Base-by-base conservation (phyloP, 2,113 vertebrate genomes). In the Labrus mixtus region DNA sequence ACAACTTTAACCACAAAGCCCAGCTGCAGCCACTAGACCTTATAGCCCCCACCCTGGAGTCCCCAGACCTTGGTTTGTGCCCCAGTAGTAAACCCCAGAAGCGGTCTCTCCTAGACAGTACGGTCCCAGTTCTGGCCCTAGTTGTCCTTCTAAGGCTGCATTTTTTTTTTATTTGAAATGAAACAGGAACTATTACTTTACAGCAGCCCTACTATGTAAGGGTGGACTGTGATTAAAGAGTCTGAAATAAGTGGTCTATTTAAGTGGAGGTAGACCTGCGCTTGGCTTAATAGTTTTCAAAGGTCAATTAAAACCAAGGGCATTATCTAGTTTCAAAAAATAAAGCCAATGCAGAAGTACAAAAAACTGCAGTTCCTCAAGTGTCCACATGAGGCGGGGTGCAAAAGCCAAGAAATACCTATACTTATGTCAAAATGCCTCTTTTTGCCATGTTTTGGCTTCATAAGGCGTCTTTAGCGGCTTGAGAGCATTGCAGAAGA, bases 181-280 rank as follows among this genome's bases (percentile, higher is more conserved):
- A 48, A 19, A 48, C 15, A 16, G 17, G 43, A 48, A 48, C 6
- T 92, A 95, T 95, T 96, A 95, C 54, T 95, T 95, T 93, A 93
- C 85, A 88, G 92, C 74, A 71, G 63, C 89, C 61, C 92, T 83
- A 91, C 76, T 89, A 94, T 43, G 90, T 48, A 92, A 88, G 88
- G 8, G 10, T 22, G 8, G 3, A 43, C 41, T 46, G 10, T 46
- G 45, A 46, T n/a, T n/a, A n/a, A n/a, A n/a, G 43, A 45, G 43
- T 16, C 43, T 45, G 11, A 45, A 45, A 45, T 45, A n/a, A n/a
- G n/a, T n/a, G n/a, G 43, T 45, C 1, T 15, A 13, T 15, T 11
- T 45, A 45, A 45, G 43, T 45, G 43, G 43, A 16, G 15, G 43
- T 15, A 45, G 43, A 5, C 43, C 43, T 45, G 10, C 29, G 0